phyloP scores from a whole-genome alignment of 2,888 invertebrate genomes.

The Pristionchus maxplancki region DNA sequence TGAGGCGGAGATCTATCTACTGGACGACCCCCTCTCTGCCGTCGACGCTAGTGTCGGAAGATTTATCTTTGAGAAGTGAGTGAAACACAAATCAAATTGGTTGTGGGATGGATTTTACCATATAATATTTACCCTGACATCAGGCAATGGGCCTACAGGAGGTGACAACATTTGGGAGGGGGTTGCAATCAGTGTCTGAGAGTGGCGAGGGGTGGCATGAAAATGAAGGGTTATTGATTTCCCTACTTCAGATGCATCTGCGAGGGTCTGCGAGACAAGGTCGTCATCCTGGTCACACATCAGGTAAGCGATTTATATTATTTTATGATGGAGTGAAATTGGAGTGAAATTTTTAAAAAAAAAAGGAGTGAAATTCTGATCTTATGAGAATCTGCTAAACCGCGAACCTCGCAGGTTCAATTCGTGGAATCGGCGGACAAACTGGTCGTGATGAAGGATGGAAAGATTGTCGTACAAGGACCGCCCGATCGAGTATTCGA shows the following conservation, averaged over 20 bases:
- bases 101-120: not conserved
- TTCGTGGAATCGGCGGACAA: constrained; percentile 81
- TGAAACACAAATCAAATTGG: not conserved
- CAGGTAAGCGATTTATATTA: constrained; percentile 80
- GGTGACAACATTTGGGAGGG: too few relatives aligned
- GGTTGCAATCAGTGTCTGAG: too few relatives aligned
- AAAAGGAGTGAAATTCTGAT: not conserved
- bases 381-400: not conserved
- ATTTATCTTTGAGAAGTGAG: constrained; percentile 88
- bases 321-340: not conserved
- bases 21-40: constrained; percentile 93
- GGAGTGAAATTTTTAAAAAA: too few relatives aligned
- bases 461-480: constrained; percentile 65
- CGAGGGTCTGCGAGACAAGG: constrained; percentile 81
- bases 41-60: constrained; percentile 94
- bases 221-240: too few relatives aligned
- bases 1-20: constrained; percentile 88
- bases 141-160: too few relatives aligned
- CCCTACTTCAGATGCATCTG: constrained; percentile 80
- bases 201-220: too few relatives aligned
- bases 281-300: constrained; percentile 87
- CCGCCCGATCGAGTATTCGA: constrained; percentile 46
- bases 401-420: constrained; percentile 79
- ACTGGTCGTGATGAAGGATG: constrained; percentile 79
- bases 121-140: too few relatives aligned